Conservation (phyloP, 1,140 invertebrate species). For the Caenorhabditis inopinata region DNA sequence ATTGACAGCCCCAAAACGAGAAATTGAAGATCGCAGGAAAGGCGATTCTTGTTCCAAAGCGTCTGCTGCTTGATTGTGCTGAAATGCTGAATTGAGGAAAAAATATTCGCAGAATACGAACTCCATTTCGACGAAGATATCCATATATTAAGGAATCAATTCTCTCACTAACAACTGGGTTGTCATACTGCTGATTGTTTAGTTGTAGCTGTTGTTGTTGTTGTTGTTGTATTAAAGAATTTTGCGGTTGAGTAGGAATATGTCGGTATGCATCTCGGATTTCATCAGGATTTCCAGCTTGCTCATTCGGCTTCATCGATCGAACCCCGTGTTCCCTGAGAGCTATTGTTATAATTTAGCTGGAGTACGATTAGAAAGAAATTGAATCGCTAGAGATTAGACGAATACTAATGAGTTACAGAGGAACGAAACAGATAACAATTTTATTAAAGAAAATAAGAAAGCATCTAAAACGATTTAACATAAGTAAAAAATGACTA, state of each 20-base stretch:
- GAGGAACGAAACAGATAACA: too few relatives aligned
- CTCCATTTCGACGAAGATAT: neutral
- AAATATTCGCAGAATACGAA: neutral
- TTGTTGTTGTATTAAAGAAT: too few relatives aligned
- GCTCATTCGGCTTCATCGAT: neutral
- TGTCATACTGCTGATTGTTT: neutral
- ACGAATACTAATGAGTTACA: too few relatives aligned
- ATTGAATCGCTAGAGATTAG: too few relatives aligned
- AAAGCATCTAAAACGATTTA: too few relatives aligned
- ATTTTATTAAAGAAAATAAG: too few relatives aligned
- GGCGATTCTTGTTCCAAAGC: neutral
- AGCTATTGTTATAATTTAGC: too few relatives aligned
- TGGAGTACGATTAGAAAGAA: too few relatives aligned
- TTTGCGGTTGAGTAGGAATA: too few relatives aligned
- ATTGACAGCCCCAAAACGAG: neutral
- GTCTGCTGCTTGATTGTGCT: neutral
- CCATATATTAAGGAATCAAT: slow-evolving; percentile 5
- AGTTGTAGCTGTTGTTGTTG: neutral
- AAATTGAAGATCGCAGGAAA: neutral
- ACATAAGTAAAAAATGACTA: too few relatives aligned
- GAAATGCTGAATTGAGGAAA: neutral
- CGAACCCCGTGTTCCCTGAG: neutral
- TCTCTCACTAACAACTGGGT: neutral
- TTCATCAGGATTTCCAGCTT: neutral
- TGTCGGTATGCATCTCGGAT: too few relatives aligned